Evolutionary conservation across 1,140 invertebrate genomes (phyloP).

Genomic region (Pseudomyrmex flavicornis): DNA sequence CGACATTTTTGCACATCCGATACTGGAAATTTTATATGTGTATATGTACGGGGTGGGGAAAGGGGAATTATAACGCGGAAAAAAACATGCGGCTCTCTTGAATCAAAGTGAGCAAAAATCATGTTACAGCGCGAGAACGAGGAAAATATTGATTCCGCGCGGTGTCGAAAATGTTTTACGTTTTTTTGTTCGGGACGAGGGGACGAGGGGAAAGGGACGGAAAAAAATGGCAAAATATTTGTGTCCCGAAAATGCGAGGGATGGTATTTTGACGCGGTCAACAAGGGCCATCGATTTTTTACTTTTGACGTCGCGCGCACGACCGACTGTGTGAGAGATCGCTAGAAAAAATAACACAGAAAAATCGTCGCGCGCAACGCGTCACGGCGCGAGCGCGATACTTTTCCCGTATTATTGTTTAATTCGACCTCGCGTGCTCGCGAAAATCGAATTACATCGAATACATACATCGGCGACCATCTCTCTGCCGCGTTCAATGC

Average conservation of each 20-base stretch:
- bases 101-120: conserved; percentile 55
- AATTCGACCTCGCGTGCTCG: conserved; percentile 48
- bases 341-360: conserved; percentile 32
- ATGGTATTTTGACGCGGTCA: conserved; percentile 46
- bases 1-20: not conserved
- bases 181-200: not conserved
- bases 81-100: conserved; percentile 40
- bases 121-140: conserved; percentile 18
- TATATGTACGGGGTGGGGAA: not conserved
- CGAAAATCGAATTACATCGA: conserved; percentile 57
- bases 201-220: not conserved
- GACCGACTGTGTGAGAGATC: conserved; percentile 31
- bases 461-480: conserved; percentile 1
- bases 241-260: conserved; percentile 31
- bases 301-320: conserved; percentile 5
- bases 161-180: conserved; percentile 6
- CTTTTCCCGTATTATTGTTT: conserved; percentile 46
- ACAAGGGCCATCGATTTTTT: conserved; percentile 47
- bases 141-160: conserved; percentile 52
- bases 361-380: conserved; percentile 21
- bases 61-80: conserved; percentile 29
- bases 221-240: conserved; percentile 60
- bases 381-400: conserved; percentile 8
- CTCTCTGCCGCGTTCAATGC: not conserved
- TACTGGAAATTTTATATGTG: too few relatives aligned